Conservation (phyloP, 2,113 vertebrate genomes). For the Thamnaconus septentrionalis region DNA sequence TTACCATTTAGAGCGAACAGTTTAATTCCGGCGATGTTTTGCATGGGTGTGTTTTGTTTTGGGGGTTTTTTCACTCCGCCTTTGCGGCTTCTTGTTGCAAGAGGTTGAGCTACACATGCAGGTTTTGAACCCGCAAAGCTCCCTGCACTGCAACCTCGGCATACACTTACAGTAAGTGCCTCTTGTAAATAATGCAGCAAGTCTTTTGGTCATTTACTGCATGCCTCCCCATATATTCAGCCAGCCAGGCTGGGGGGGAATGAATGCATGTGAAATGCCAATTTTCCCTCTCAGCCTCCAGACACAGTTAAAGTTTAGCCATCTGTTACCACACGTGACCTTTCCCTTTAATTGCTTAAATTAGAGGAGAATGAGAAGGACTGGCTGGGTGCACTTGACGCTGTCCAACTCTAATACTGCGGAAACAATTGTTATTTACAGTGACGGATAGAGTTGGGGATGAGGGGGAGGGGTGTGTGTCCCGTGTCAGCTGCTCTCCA, state of each 20-base stretch:
- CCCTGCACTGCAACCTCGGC: slow-evolving; percentile 2
- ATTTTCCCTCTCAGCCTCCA: slow-evolving; percentile 56
- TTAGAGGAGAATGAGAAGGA: slow-evolving; percentile 65
- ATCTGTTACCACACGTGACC: slow-evolving; percentile 75
- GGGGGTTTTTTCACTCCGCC: too few species aligned
- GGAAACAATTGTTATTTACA: slow-evolving; percentile 68
- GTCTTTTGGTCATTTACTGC: slow-evolving; percentile 24
- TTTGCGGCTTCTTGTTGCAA: not conserved
- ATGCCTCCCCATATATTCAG: slow-evolving; percentile 26
- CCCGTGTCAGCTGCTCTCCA: slow-evolving; percentile 71
- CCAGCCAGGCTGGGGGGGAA: slow-evolving; percentile 10
- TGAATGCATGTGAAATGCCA: slow-evolving; percentile 54
- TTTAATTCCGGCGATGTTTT: not conserved
- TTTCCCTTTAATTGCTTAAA: slow-evolving; percentile 75
- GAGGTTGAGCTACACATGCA: slow-evolving; percentile 3
- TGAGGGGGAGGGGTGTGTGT: slow-evolving; percentile 17
- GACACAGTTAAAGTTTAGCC: slow-evolving; percentile 52
- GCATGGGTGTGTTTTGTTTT: too few species aligned
- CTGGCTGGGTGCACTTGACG: slow-evolving; percentile 43
- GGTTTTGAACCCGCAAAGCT: slow-evolving; percentile 1
- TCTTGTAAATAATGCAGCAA: slow-evolving; percentile 19
- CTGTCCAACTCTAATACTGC: slow-evolving; percentile 61
- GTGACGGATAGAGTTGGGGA: slow-evolving; percentile 56
- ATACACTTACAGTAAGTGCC: slow-evolving; percentile 21
- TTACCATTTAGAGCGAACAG: slow-evolving; percentile 22